These are phyloP conservation scores for Brachyhypopomus gauderio DNA, from an alignment of 2,113 vertebrate species.

Conservation along the genomic window DNA sequence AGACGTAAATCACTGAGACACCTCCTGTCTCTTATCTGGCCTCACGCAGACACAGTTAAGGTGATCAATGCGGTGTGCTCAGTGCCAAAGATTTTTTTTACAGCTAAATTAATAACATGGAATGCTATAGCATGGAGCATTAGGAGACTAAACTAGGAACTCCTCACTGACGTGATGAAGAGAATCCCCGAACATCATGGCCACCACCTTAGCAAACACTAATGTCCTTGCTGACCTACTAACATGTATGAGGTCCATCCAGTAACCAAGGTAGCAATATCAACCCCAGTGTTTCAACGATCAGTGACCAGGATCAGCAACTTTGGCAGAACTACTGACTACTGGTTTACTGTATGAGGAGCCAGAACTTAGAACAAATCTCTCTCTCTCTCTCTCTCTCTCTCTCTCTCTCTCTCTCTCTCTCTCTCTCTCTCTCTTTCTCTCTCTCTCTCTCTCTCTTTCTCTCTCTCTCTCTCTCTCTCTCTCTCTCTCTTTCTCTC, in stretches of 20 bases:
- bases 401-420: background rate
- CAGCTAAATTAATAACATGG: background rate
- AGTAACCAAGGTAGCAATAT: background rate
- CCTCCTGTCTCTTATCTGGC: background rate
- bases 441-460: constrained; percentile 47
- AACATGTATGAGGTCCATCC: background rate
- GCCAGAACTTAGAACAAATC: background rate
- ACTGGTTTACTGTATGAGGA: background rate
- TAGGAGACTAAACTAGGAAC: background rate
- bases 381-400: constrained; percentile 45
- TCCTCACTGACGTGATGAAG: background rate
- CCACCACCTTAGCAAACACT: background rate
- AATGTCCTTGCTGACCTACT: background rate
- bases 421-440: constrained; percentile 47
- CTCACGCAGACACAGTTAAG: background rate
- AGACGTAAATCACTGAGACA: background rate
- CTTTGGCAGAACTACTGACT: background rate
- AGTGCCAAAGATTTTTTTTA: background rate
- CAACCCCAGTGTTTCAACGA: background rate
- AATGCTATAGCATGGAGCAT: too few relatives aligned
- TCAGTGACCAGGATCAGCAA: background rate
- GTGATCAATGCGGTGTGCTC: background rate
- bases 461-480: constrained; percentile 48
- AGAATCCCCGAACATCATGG: background rate
- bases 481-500: constrained; percentile 54